Percentiles rank a stretch among this genome's conserved stretches.
These are phyloP conservation scores for Hemibagrus guttatus DNA, from an alignment of 2,797 vertebrate genomes.

Conservation along the genomic window DNA sequence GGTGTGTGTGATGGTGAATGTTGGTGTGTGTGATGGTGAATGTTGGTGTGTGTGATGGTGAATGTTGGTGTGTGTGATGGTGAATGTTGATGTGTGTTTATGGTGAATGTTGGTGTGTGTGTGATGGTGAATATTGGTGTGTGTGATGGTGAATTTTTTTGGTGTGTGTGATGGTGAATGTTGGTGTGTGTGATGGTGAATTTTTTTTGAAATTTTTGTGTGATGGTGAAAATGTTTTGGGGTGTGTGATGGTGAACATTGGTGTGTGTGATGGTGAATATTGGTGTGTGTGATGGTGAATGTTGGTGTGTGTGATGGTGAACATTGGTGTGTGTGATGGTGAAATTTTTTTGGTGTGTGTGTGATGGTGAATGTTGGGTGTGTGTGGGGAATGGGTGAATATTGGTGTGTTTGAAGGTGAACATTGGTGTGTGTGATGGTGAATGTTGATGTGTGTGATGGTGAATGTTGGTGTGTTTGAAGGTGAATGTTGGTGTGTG, in stretches of 20 bases:
- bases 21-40: not conserved
- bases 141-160: not conserved
- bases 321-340: not conserved
- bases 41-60: conserved; percentile 1
- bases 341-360: too few species aligned
- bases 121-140: not conserved
- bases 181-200: not conserved
- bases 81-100: not conserved
- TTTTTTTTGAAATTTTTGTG: too few species aligned
- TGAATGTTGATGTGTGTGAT: not conserved
- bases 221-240: not conserved
- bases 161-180: not conserved
- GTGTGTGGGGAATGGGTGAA: too few species aligned
- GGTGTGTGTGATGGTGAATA: not conserved
- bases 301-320: not conserved
- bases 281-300: not conserved
- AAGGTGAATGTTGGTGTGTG: not conserved
- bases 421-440: not conserved
- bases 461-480: not conserved
- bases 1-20: not conserved
- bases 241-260: not conserved
- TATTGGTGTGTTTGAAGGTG: conserved; percentile 27
- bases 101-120: not conserved
- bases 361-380: not conserved
- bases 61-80: not conserved